phyloP scores from a whole-genome alignment of 2,888 invertebrate genomes.

The Orthosia gothica region DNA sequence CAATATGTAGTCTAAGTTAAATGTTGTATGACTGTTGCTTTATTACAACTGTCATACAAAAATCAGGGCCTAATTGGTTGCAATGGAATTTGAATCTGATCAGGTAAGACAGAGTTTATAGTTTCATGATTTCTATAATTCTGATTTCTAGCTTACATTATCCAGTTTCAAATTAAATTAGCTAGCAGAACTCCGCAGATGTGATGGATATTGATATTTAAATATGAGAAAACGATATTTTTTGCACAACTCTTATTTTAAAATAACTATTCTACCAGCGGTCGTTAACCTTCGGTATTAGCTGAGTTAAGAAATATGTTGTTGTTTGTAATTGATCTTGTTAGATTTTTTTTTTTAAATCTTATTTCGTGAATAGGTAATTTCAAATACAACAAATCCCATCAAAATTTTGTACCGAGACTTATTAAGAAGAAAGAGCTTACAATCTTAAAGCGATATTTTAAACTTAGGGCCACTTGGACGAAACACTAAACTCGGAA shows the following conservation, averaged over 20 bases:
- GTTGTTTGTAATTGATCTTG: too few species aligned
- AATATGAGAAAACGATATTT: neutral
- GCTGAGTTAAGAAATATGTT: neutral
- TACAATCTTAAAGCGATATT: too few species aligned
- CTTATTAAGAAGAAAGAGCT: too few species aligned
- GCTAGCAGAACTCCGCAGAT: neutral
- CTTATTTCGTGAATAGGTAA: too few species aligned
- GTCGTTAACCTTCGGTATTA: neutral
- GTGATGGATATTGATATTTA: neutral
- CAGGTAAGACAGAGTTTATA: too few species aligned
- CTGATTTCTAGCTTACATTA: conserved; percentile 16
- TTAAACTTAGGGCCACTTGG: too few species aligned
- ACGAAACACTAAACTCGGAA: too few species aligned
- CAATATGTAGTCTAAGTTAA: neutral
- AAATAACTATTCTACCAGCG: neutral
- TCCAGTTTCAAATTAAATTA: neutral
- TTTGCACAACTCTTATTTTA: neutral
- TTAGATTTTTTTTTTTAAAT: too few species aligned
- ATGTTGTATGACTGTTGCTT: too few species aligned
- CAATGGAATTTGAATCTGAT: conserved; percentile 2
- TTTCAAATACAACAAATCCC: too few species aligned
- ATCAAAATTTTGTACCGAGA: too few species aligned
- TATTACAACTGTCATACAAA: too few species aligned
- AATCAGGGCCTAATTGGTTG: neutral
- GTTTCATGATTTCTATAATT: neutral